Evolutionary conservation across 2,888 invertebrate genomes (phyloP).

Genomic region (Drosophila prolongata): DNA sequence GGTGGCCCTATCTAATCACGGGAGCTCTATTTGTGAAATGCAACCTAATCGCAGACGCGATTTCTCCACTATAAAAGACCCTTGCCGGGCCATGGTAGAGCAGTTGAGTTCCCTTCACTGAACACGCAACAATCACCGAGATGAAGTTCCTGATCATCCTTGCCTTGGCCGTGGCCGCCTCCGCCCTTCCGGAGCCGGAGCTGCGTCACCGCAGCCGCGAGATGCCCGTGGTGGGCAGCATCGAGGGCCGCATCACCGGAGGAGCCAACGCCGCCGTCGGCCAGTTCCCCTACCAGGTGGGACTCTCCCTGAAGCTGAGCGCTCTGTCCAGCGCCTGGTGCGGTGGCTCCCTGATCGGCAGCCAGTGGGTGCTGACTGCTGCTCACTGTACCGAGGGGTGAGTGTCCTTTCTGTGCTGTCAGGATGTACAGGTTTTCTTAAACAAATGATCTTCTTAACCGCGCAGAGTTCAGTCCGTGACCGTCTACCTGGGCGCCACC

Average conservation of each 20-base stretch:
- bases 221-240: conserved; percentile 60
- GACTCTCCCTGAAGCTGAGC: conserved; percentile 51
- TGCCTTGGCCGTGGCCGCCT: conserved; percentile 65
- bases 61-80: conserved; percentile 53
- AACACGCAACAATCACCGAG: conserved; percentile 45
- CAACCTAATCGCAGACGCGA: conserved; percentile 23
- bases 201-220: conserved; percentile 43
- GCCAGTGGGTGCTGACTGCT: conserved; percentile 65
- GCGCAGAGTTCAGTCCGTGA: conserved; percentile 57
- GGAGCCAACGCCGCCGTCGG: conserved; percentile 54
- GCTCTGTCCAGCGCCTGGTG: conserved; percentile 60
- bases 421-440: too few relatives aligned
- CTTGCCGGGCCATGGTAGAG: neutral
- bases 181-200: conserved; percentile 59
- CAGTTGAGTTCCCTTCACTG: conserved; percentile 59
- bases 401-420: conserved; percentile 21
- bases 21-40: conserved; percentile 21
- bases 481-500: conserved; percentile 72
- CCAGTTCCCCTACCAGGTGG: conserved; percentile 74
- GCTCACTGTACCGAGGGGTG: conserved; percentile 75
- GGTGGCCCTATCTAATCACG: conserved; percentile 54
- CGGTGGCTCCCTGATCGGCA: conserved; percentile 67
- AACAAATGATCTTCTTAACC: too few relatives aligned
- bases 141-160: conserved; percentile 78
- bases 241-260: conserved; percentile 64